Base-by-base conservation (phyloP, 2,888 invertebrate species). In the Saturnia pavonia region DNA sequence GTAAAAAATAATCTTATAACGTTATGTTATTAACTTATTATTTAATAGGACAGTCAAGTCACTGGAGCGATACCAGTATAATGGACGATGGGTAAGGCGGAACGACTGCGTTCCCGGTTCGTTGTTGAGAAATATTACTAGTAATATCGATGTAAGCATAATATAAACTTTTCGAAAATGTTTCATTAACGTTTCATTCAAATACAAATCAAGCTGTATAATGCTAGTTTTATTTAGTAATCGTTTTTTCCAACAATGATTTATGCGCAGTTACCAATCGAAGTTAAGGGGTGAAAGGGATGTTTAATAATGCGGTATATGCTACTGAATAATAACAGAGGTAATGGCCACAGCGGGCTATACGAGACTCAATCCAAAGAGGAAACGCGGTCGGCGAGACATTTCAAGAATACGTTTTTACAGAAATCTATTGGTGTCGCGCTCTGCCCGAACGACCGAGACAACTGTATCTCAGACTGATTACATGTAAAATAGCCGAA, bases 21-120 rank as follows among this genome's bases (percentile, higher is more conserved):
- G 68, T 74, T 77, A 79, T 78, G 78, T 79, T 81, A 80, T n/a
- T n/a, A n/a, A n/a, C n/a, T n/a, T n/a, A n/a, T 76, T 88, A 88
- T 90, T 88, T 88, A 90, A 91, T 91, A 89, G 91, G 88, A 91
- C 88, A 89, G 88, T 87, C 86, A 85, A 89, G 74, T 77, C 91
- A 88, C 76, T 90, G 84, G 85, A 91, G 84, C 92, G 88, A 78
- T 76, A 80, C 87, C 78, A 79, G 78, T 75, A 87, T 91, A 89
- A 91, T 91, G 88, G 88, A 84, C 78, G 84, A 77, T 78, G 85
- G 88, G 78, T 88, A 86, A 84, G 82, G 85, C 89, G 89, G 87
- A 86, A 90, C 91, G 89, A 11, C 22, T 0, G 79, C 81, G 81
- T 82, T 83, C 79, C 81, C 76, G 75, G 25, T 27, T 60, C 14